These are phyloP conservation scores for Campoplex nolae DNA, from an alignment of 2,888 invertebrate species.

Conservation along the genomic window DNA sequence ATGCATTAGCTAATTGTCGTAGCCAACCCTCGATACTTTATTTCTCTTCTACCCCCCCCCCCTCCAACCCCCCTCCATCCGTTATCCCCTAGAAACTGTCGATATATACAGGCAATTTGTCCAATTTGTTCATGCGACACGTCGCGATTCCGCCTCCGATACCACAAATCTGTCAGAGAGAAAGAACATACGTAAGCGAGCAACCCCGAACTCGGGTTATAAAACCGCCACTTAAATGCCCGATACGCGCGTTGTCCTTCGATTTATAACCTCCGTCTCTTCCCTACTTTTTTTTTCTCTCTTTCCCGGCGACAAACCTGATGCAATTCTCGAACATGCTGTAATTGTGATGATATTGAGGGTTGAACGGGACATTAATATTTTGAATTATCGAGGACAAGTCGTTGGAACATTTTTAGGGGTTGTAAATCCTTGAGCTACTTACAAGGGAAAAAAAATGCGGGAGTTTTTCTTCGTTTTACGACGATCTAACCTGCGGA, in stretches of 20 bases:
- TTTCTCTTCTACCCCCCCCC: constrained; percentile 41
- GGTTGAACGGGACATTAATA: constrained; percentile 3
- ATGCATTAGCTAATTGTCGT: constrained; percentile 83
- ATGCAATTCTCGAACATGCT: constrained; percentile 2
- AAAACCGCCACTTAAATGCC: constrained; percentile 49
- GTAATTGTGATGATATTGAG: constrained; percentile 13
- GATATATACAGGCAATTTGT: constrained; percentile 70
- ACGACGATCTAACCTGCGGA: neutral
- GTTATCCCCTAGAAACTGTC: constrained; percentile 23
- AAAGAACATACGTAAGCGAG: constrained; percentile 7
- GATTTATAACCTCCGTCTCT: constrained; percentile 14
- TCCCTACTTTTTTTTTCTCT: neutral
- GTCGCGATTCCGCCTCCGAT: constrained; percentile 56
- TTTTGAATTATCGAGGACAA: constrained; percentile 16
- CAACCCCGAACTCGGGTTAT: constrained; percentile 13
- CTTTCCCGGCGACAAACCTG: neutral
- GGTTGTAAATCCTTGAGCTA: neutral
- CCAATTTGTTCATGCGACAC: constrained; percentile 68
- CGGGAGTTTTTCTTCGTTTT: neutral
- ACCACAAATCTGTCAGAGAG: constrained; percentile 64
- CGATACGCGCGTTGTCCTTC: constrained; percentile 24
- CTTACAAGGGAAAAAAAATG: neutral
- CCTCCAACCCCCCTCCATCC: neutral
- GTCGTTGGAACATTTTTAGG: neutral
- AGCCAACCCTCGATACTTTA: constrained; percentile 58